These are phyloP conservation scores for Aphodius granarius DNA, from an alignment of 2,888 invertebrate genomes.

Conservation along the genomic window DNA sequence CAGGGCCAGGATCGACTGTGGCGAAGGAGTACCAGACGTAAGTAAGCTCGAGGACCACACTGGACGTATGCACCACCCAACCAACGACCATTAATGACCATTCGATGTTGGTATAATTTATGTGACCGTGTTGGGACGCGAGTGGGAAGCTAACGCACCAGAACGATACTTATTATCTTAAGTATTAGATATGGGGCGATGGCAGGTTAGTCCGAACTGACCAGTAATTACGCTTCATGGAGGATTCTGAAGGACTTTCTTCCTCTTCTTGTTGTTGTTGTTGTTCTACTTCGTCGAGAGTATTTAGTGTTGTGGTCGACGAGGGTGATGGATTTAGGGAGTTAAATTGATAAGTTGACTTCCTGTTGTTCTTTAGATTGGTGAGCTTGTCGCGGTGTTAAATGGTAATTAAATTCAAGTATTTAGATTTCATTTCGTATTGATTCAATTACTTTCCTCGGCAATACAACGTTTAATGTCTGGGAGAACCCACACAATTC, in stretches of 20 bases:
- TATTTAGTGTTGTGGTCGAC: not conserved
- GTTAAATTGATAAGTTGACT: not conserved
- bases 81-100: constrained; percentile 49
- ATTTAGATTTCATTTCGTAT: too few species aligned
- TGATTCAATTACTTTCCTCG: too few species aligned
- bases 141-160: constrained; percentile 33
- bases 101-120: constrained; percentile 54
- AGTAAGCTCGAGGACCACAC: constrained; percentile 33
- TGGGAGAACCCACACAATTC: too few species aligned
- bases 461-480: too few species aligned
- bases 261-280: not conserved
- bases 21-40: not conserved
- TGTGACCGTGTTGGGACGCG: constrained; percentile 41
- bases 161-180: constrained; percentile 47
- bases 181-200: constrained; percentile 47
- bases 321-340: not conserved
- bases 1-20: not conserved
- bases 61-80: constrained; percentile 46
- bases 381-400: not conserved
- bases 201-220: not conserved
- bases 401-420: not conserved
- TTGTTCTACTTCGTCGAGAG: not conserved
- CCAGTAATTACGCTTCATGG: constrained; percentile 4
- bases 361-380: not conserved
- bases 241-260: not conserved